Base-by-base conservation (phyloP, 2,797 vertebrate genomes). In the Poeciliopsis infans region DNA sequence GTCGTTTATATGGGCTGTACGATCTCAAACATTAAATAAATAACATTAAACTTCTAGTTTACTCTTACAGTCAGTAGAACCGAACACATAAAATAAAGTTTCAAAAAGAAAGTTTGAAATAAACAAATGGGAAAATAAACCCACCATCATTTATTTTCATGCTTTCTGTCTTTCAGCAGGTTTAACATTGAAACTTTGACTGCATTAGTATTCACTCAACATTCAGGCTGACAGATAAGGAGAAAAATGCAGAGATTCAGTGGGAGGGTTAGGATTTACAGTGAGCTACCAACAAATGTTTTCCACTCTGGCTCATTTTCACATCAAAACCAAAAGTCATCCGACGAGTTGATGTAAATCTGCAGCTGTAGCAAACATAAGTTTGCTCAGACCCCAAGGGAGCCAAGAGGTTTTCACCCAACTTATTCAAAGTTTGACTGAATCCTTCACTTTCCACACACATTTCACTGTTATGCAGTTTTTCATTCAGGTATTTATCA, bases 71-170 rank as follows among this genome's bases (percentile, higher is more conserved):
- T 51, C 18, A 23, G 49, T 20, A 51, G 6, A 81, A 41, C 68
- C 46, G 49, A 15, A 39, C 39, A 86, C 61, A 72, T 23, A 18
- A 80, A 69, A 57, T 10, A 20, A 73, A 68, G 39, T 80, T 80
- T 53, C 77, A 78, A 84, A 83, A 53, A 28, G 72, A 75, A 85
- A 80, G 71, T 55, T 55, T 25, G n/a, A 55, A 55, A n/a, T n/a
- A 55, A 55, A 55, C 3, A 77, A 57, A 25, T 33, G 59, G 16
- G 4, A 47, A 64, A 4, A 47, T 33, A 36, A 64, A n/a, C 39
- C 12, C 13, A 13, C 12, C 13, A 64, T 66, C n/a, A 83, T 82
- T 79, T 81, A 90, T 84, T 87, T 80, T 76, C 88, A 84, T 53
- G 16, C 64, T 23, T 61, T 41, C 70, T 72, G 43, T 77, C 39